These are phyloP conservation scores for Hedychridium roseum DNA, from an alignment of 2,888 invertebrate species.

Conservation along the genomic window DNA sequence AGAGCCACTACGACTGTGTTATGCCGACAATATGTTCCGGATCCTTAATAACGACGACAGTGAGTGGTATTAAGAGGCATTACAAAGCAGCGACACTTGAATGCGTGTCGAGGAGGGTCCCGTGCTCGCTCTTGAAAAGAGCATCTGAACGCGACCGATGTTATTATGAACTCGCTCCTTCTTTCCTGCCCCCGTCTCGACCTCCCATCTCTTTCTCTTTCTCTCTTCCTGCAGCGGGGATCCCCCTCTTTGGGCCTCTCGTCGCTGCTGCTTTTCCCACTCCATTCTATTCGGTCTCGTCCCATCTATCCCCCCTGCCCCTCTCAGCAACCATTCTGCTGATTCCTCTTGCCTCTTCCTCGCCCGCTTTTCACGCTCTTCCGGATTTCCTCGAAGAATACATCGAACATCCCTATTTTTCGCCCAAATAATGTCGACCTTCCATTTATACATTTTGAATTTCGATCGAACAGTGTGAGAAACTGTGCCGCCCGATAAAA, in stretches of 20 bases:
- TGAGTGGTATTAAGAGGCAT: slow-evolving; percentile 57
- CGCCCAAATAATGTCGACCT: no score
- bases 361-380: neutral
- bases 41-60: slow-evolving; percentile 56
- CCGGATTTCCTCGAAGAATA: no score
- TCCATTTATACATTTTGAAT: no score
- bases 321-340: no score
- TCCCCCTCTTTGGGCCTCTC: no score
- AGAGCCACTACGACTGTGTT: slow-evolving; percentile 39
- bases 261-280: no score
- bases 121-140: slow-evolving; percentile 55
- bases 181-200: slow-evolving; percentile 12
- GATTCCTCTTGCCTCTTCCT: no score
- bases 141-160: slow-evolving; percentile 50
- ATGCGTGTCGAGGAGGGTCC: slow-evolving; percentile 53
- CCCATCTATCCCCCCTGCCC: no score
- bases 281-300: no score
- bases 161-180: slow-evolving; percentile 54
- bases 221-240: slow-evolving; percentile 24
- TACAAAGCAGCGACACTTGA: slow-evolving; percentile 60
- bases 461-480: no score
- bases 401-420: no score
- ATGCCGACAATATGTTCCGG: slow-evolving; percentile 56
- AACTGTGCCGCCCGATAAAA: no score
- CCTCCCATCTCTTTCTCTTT: slow-evolving; percentile 40